These are phyloP conservation scores for Psophia crepitans DNA, from an alignment of 2,113 vertebrate genomes.

Conservation along the genomic window DNA sequence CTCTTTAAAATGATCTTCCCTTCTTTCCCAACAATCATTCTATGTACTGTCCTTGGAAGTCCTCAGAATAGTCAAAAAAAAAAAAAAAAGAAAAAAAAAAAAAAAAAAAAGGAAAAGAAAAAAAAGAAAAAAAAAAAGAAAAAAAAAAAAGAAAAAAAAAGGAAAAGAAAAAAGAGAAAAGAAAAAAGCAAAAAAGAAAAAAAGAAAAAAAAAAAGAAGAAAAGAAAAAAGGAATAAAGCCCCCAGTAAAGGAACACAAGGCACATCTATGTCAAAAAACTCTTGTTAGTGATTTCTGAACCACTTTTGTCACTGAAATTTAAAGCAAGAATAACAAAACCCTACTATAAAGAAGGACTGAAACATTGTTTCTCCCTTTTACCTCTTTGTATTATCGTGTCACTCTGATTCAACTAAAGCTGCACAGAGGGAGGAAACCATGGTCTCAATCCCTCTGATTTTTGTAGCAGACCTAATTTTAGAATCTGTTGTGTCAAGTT, in stretches of 20 bases:
- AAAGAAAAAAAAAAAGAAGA: not conserved
- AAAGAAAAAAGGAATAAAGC: not conserved
- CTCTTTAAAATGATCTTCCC: conserved; percentile 6
- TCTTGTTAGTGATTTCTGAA: conserved; percentile 64
- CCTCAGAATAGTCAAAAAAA: conserved; percentile 10
- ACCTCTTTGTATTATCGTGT: conserved; percentile 46
- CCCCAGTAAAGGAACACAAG: conserved; percentile 21
- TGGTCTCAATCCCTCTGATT: conserved; percentile 35
- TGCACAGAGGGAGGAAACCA: conserved; percentile 45
- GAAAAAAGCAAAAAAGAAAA: not conserved
- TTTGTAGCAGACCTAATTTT: conserved; percentile 56
- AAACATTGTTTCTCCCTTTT: conserved; percentile 58
- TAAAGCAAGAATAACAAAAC: conserved; percentile 53
- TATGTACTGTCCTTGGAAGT: conserved; percentile 28
- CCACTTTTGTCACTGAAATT: conserved; percentile 67
- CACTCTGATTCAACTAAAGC: conserved; percentile 59
- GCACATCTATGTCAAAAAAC: conserved; percentile 57
- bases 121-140: not conserved
- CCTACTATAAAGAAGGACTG: conserved; percentile 32
- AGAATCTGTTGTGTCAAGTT: conserved; percentile 62
- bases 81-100: not conserved
- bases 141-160: not conserved
- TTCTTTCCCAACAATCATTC: conserved; percentile 11
- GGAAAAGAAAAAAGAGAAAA: not conserved
- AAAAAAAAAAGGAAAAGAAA: no score